phyloP scores from a whole-genome alignment of 2,888 invertebrate species.

The Dicyrtomina minuta region DNA sequence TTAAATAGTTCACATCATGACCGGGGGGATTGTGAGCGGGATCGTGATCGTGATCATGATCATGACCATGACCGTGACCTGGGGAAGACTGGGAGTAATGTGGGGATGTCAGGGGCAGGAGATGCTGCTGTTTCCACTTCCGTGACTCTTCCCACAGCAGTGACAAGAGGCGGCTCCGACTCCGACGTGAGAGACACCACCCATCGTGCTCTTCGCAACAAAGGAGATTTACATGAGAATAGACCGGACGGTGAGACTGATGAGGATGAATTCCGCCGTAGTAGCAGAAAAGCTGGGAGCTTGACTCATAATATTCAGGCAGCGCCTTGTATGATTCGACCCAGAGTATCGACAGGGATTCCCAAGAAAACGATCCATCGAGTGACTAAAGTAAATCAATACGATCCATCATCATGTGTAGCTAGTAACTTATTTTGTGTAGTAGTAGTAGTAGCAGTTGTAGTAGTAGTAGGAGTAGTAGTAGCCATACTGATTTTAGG shows the following conservation, averaged over 20 bases:
- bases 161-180: no score
- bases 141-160: neutral
- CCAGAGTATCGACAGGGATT: slow-evolving; percentile 15
- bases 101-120: neutral
- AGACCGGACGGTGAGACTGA: neutral
- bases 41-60: neutral
- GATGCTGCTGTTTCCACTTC: neutral
- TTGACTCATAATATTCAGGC: neutral
- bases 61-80: neutral
- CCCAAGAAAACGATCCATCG: slow-evolving; percentile 38
- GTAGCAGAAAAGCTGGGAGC: neutral
- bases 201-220: no score
- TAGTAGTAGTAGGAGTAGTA: no score
- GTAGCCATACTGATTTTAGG: no score
- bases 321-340: slow-evolving; percentile 5
- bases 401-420: slow-evolving; percentile 27
- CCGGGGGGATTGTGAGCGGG: no score
- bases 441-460: no score
- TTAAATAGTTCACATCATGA: no score
- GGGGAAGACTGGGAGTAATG: neutral
- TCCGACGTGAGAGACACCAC: no score
- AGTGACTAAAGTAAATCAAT: slow-evolving; percentile 47
- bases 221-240: neutral
- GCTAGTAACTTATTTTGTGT: slow-evolving; percentile 5
- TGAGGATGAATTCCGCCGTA: neutral